Evolutionary conservation across 2,888 invertebrate species (phyloP), one percentile per base, ranked within the genome.

Genomic region (Andrena bicolor): DNA sequence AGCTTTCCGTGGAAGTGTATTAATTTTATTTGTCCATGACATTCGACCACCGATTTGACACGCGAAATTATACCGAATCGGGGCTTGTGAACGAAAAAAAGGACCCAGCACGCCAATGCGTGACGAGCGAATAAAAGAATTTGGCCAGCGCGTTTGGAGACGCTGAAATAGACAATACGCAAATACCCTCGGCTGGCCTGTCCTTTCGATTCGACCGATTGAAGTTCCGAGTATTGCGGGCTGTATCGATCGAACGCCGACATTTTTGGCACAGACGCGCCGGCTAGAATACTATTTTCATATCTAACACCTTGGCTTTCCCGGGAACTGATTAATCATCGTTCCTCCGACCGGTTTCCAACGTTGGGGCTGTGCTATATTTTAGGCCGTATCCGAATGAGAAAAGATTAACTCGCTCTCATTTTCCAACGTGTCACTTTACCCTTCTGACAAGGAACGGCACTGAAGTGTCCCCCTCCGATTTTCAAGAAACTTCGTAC

Each of bases 91-190:
- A 16, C 20, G 10, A 49, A 2, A 28, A 23, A 30, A 32, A 53
- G n/a, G 23, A 28, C 26, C 23, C 23, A n/a, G n/a, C 23, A 4
- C n/a, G 20, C 65, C 48, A 49, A 49, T 51, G 65, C 32, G 6
- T 32, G 30, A 28, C 13, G 53, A 35, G 35, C 35, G 63, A 30
- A 56, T 53, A 58, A 49, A 61, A 48, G 65, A 71, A 73, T 78
- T 84, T 73, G 69, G 53, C 56, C 63, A 49, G 71, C 48, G 8
- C 26, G 49, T 68, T 65, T 56, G 8, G 20, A 23, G 20, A 61
- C 49, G 66, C 66, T 71, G 84, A 83, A 86, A 83, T 78, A 76
- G 77, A 63, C 68, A 58, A 74, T 51, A 66, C 65, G 49, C 63
- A 83, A 83, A 80, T 83, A 77, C 41, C 10, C 20, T 23, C 16